Evolutionary conservation across 2,113 vertebrate species (phyloP), one percentile per base, ranked within the genome.

Genomic region (Pandion haliaetus): DNA sequence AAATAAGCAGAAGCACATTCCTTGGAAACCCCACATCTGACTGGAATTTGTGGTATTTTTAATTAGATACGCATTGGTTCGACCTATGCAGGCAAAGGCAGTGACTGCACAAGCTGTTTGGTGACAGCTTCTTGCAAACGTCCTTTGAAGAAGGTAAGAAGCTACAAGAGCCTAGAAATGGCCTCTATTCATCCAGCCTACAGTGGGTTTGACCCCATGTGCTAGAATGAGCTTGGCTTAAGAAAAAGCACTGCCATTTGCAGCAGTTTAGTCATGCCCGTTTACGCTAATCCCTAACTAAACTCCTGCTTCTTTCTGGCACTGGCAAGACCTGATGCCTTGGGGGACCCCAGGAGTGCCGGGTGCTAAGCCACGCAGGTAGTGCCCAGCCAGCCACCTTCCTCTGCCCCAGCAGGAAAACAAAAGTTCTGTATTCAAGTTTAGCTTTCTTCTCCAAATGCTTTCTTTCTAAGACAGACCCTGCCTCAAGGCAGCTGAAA

Each of bases 31-130:
- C 77, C 89, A 82, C 45, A 71, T 78, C 69, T 52, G 81, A 58
- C 77, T 71, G 91, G 96, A 94, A 95, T 96, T 63, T 20, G 50
- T 74, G 89, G 72, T 50, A 83, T 91, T 97, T 97, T 88, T 91
- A 70, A 96, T 91, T 88, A 95, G n/a, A 29, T 29, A 7, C 1
- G 40, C 74, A 55, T 17, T 14, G 45, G 34, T 77, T 91, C 14
- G 4, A 76, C 59, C 92, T 34, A 34, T 2, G 44, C 36, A 18
- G 80, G 71, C 90, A 82, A 26, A 12, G 7, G 69, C 86, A 62
- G 72, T 0, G 9, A 36, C 17, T 3, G 47, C n/a, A 61, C 14
- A 9, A 74, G 47, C 45, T 54, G 29, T 6, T n/a, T 15, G 73
- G 55, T 18, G n/a, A 21, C 2, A 2, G 58, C 47, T 50, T 61